These are phyloP conservation scores for Thalassarche chlororhynchos DNA, from an alignment of 2,113 vertebrate genomes.

Conservation along the genomic window DNA sequence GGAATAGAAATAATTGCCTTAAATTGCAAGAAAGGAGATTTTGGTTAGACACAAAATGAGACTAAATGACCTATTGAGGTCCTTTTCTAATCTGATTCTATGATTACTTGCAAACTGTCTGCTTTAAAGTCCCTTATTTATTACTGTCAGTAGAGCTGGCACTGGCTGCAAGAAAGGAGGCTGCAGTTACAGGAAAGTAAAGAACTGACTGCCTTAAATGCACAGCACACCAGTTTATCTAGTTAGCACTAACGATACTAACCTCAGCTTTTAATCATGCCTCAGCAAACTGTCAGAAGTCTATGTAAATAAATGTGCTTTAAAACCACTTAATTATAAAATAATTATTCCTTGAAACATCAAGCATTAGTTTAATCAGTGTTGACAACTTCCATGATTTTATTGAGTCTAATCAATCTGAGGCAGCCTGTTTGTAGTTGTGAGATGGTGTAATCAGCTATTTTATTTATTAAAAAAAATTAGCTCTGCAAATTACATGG, in stretches of 20 bases:
- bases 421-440: background rate
- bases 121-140: background rate
- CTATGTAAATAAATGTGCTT: background rate
- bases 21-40: background rate
- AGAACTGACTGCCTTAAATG: background rate
- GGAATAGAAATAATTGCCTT: background rate
- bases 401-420: background rate
- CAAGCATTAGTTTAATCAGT: slow-evolving; percentile 21
- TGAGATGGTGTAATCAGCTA: background rate
- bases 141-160: background rate
- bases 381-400: background rate
- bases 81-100: background rate
- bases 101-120: background rate
- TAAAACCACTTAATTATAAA: slow-evolving; percentile 27
- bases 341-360: slow-evolving; percentile 21
- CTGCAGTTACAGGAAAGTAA: background rate
- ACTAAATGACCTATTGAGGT: background rate
- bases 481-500: background rate
- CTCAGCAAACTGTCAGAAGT: background rate
- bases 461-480: background rate
- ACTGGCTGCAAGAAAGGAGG: background rate
- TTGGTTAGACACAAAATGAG: background rate
- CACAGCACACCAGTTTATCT: slow-evolving; percentile 5
- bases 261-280: slow-evolving; percentile 24
- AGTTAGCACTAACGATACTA: background rate